phyloP scores from a whole-genome alignment of 2,888 invertebrate species.

The Sepiola atlantica region DNA sequence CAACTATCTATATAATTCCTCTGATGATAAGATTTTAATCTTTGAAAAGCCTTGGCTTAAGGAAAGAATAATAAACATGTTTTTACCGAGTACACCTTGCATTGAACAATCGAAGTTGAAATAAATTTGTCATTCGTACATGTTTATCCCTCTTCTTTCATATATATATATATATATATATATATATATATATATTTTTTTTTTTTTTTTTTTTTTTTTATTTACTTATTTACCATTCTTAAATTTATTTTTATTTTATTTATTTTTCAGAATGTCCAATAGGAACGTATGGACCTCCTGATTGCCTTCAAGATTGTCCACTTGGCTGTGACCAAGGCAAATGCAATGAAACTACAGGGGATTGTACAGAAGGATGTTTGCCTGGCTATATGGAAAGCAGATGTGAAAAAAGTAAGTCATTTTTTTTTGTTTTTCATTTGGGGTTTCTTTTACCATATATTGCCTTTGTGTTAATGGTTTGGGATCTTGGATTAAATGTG shows the following conservation, averaged over 20 bases:
- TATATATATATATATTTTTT: too few species aligned
- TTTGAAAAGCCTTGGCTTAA: too few species aligned
- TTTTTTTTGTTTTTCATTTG: neutral
- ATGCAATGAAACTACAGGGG: constrained; percentile 39
- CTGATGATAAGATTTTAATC: too few species aligned
- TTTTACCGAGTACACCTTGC: too few species aligned
- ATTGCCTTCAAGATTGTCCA: constrained; percentile 42
- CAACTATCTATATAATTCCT: too few species aligned
- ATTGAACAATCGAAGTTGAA: too few species aligned
- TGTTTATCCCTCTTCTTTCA: too few species aligned
- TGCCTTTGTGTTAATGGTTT: neutral
- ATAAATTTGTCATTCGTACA: too few species aligned
- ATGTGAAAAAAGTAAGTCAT: constrained; percentile 3
- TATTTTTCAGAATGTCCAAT: constrained; percentile 34
- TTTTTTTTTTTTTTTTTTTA: too few species aligned
- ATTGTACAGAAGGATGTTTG: constrained; percentile 43
- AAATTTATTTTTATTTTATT: neutral
- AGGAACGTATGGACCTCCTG: constrained; percentile 42
- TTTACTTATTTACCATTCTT: too few species aligned
- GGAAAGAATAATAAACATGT: too few species aligned
- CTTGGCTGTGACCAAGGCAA: constrained; percentile 35
- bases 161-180: too few species aligned
- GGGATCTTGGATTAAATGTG: neutral
- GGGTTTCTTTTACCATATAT: neutral
- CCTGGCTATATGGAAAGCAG: constrained; percentile 36